Evolutionary conservation across 2,888 invertebrate genomes (phyloP), one percentile per base, ranked within the genome.

Genomic region (Eristalis intricaria): DNA sequence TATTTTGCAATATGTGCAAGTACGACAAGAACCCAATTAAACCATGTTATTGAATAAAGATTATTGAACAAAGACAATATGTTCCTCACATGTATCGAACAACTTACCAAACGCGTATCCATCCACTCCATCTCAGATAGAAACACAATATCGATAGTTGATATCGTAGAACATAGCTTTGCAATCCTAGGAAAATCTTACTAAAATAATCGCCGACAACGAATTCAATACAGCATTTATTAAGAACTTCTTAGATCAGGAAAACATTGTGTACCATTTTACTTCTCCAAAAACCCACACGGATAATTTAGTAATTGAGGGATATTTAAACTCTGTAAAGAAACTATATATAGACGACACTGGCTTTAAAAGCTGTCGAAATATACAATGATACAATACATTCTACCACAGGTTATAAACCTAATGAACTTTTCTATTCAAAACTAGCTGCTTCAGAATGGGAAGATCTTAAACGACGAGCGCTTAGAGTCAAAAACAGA

Each of bases 311-410:
- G 68, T 74, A 35, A 76, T 73, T 58, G 76, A 85, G 26, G 50
- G 82, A 7, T 85, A 1, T 76, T 87, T 26, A 87, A 87, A 76
- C 69, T 82, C 0, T 56, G 76, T 58, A 38, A 70, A 58, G 69
- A 73, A 29, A 66, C 74, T 63, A 65, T 64, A 1, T 64, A 84
- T 56, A 56, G 43, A 4, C 71, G 80, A 69, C 73, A 32, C 19
- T 83, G 66, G 80, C 66, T 11, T 76, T 80, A 19, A 84, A 74
- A 77, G 73, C 73, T 13, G 79, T 82, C 11, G 75, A 85, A 70
- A 73, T 88, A 69, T 88, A 83, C 32, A 85, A 79, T 43, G 66
- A 83, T 22, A 77, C 75, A 0, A 80, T 81, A 10, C 89, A 87
- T 76, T 78, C 68, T 38, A 74, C 66, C n/a, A 88, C 87, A 22